Evolutionary conservation across 2,797 vertebrate genomes (phyloP).

Genomic region (Aldrovandia affinis): DNA sequence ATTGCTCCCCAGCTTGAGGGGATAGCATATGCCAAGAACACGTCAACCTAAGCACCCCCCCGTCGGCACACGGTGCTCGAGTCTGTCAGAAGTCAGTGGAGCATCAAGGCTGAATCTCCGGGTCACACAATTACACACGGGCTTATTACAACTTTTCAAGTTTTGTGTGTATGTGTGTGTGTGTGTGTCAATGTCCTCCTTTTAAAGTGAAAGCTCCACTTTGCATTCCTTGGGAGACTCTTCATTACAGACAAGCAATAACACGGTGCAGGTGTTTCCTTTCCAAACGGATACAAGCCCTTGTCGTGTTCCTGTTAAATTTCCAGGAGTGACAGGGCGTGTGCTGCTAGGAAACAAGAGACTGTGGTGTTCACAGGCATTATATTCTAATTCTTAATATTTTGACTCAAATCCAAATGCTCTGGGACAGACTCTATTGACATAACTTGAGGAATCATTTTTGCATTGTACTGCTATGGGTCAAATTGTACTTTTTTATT

Average conservation of each 20-base stretch:
- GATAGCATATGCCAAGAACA: slow-evolving; percentile 44
- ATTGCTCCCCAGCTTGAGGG: slow-evolving; percentile 19
- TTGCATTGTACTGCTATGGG: too few relatives aligned
- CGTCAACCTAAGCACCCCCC: slow-evolving; percentile 40
- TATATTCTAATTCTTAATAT: not conserved
- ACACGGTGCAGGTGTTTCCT: slow-evolving; percentile 25
- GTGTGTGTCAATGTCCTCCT: not conserved
- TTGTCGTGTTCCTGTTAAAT: not conserved
- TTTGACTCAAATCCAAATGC: not conserved
- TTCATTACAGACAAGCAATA: slow-evolving; percentile 27
- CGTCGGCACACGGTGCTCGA: slow-evolving; percentile 33
- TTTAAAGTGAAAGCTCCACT: slow-evolving; percentile 13
- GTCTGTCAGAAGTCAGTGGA: slow-evolving; percentile 48
- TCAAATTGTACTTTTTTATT: too few relatives aligned
- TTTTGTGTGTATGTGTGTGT: not conserved
- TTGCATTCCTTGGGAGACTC: slow-evolving; percentile 30
- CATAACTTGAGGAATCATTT: too few relatives aligned
- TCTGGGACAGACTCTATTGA: too few relatives aligned
- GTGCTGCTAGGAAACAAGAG: too few relatives aligned
- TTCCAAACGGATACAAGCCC: slow-evolving; percentile 7
- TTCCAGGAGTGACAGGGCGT: too few relatives aligned
- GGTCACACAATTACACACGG: slow-evolving; percentile 42
- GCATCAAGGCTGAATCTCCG: slow-evolving; percentile 42
- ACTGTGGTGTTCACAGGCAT: not conserved
- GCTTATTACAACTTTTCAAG: slow-evolving; percentile 43